A percentile compares a stretch with the other conserved stretches of the same genome.
Evolutionary conservation across 2,797 vertebrate species (phyloP).

Genomic region (Schizopygopsis malacanthus): DNA sequence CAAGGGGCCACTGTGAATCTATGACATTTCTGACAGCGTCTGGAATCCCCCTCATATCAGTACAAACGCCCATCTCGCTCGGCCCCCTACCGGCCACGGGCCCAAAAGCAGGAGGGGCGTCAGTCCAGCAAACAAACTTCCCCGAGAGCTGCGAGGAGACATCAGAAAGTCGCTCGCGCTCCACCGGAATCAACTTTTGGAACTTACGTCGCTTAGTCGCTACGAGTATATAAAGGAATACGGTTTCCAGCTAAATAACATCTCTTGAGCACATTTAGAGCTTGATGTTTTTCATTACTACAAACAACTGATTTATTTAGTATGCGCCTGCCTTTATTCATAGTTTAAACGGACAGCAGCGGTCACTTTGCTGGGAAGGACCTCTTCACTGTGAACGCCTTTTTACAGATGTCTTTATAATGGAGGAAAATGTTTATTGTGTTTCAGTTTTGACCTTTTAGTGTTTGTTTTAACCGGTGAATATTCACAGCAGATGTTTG

Average conservation of each 20-base stretch:
- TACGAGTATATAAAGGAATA: background rate
- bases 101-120: slow-evolving; percentile 42
- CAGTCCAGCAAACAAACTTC: slow-evolving; percentile 45
- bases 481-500: background rate
- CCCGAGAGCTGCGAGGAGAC: slow-evolving; percentile 1
- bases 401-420: background rate
- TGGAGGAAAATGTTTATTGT: background rate
- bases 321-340: background rate
- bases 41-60: background rate
- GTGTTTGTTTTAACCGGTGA: background rate
- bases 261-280: background rate
- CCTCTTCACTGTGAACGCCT: background rate
- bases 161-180: slow-evolving; percentile 33
- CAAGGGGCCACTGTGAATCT: slow-evolving; percentile 1
- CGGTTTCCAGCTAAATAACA: background rate
- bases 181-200: slow-evolving; percentile 15
- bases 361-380: slow-evolving; percentile 6
- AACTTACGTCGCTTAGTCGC: background rate
- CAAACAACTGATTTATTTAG: background rate
- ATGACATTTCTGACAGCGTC: background rate
- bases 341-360: background rate
- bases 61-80: background rate
- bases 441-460: background rate
- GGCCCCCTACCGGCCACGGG: slow-evolving; percentile 49
- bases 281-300: background rate